Percentiles rank a stretch among this genome's conserved stretches.
Evolutionary conservation across 2,113 vertebrate genomes (phyloP).

Genomic region (Columbina picui): DNA sequence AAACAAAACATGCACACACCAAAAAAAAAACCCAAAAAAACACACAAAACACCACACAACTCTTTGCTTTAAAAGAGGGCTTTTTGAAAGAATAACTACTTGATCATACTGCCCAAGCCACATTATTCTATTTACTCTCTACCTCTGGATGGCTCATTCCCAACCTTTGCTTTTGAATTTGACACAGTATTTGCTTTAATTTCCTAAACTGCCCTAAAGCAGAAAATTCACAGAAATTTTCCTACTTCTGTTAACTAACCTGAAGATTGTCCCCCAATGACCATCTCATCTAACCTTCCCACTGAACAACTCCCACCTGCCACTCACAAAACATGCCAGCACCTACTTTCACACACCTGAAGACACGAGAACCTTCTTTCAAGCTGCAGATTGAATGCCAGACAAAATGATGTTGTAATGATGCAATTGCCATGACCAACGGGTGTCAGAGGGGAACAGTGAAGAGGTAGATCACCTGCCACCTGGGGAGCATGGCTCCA

Average conservation of each 20-base stretch:
- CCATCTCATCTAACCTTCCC: constrained; percentile 15
- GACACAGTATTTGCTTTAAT: neutral
- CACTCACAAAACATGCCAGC: neutral
- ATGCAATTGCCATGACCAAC: neutral
- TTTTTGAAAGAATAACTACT: neutral
- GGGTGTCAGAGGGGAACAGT: neutral
- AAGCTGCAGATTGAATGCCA: neutral
- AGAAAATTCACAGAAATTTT: neutral
- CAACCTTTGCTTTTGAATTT: neutral
- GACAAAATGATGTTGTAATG: neutral
- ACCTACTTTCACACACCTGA: constrained; percentile 30
- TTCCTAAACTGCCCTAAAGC: neutral
- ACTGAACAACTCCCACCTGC: constrained; percentile 3
- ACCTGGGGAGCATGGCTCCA: neutral
- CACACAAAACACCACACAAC: too few species aligned
- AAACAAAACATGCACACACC: too few species aligned
- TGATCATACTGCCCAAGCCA: neutral
- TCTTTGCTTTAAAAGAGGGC: neutral
- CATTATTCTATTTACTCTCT: neutral
- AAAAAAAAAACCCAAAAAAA: too few species aligned
- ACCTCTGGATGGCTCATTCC: neutral
- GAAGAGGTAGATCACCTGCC: neutral
- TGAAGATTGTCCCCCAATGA: constrained; percentile 25
- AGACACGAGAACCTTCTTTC: constrained; percentile 32
- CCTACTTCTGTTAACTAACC: neutral